phyloP scores from a whole-genome alignment of 1,140 invertebrate species.

The Akabosia matsudoensis region DNA sequence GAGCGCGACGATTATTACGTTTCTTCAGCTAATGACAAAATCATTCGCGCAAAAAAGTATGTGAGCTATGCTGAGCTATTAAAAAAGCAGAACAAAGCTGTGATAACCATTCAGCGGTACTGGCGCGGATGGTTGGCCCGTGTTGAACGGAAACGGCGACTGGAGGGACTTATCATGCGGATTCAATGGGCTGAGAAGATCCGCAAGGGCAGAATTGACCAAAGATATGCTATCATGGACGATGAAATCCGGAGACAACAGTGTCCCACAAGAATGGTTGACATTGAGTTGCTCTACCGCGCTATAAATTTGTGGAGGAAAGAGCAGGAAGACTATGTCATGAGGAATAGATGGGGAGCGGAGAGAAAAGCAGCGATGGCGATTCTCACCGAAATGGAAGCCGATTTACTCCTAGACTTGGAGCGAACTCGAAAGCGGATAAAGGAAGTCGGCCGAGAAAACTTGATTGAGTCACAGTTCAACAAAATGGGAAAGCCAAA shows the following conservation, averaged over 20 bases:
- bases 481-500: conserved; percentile 40
- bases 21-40: conserved; percentile 2
- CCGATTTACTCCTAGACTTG: conserved; percentile 40
- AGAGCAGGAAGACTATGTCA: conserved; percentile 38
- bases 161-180: conserved; percentile 34
- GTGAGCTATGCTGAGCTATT: background rate
- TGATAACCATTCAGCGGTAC: conserved; percentile 33
- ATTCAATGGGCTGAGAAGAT: conserved; percentile 44
- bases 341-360: conserved; percentile 40
- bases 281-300: conserved; percentile 44
- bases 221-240: conserved; percentile 35
- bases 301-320: conserved; percentile 43
- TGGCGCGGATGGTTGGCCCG: conserved; percentile 42
- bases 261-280: conserved; percentile 37
- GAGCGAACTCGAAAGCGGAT: conserved; percentile 38
- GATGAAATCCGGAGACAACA: conserved; percentile 43
- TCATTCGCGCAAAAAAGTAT: conserved; percentile 24
- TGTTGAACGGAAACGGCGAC: conserved; percentile 28
- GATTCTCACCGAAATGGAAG: conserved; percentile 38
- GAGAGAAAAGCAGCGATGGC: conserved; percentile 44
- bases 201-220: conserved; percentile 38
- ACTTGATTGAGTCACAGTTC: conserved; percentile 29
- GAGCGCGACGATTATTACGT: conserved; percentile 36
- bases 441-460: conserved; percentile 14
- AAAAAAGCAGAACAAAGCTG: background rate